phyloP scores from a whole-genome alignment of 1,140 invertebrate genomes.

The Cotesia typhae region DNA sequence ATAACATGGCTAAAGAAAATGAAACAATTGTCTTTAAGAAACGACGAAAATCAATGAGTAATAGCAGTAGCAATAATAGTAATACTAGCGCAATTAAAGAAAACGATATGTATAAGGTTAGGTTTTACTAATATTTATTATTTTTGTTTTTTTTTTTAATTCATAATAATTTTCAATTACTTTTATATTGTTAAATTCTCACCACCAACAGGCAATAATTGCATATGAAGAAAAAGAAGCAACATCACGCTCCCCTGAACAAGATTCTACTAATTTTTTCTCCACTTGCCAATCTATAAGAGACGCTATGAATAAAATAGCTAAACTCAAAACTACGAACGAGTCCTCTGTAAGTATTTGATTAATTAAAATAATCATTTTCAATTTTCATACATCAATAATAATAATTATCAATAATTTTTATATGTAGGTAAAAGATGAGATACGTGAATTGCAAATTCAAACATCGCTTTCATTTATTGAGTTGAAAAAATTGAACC shows the following conservation, averaged over 20 bases:
- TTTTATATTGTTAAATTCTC: not conserved
- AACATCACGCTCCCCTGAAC: constrained; percentile 69
- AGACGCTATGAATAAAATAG: constrained; percentile 72
- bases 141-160: not conserved
- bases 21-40: constrained; percentile 53
- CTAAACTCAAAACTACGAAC: constrained; percentile 70
- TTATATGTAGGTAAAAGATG: no score
- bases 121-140: not conserved
- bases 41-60: constrained; percentile 49
- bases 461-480: constrained; percentile 80
- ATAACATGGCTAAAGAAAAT: constrained; percentile 57
- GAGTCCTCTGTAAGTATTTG: constrained; percentile 62
- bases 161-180: constrained; percentile 5
- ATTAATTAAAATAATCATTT: constrained; percentile 42
- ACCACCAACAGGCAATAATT: constrained; percentile 69
- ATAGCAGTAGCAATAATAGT: constrained; percentile 29
- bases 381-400: no score
- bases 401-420: no score
- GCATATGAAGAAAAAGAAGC: constrained; percentile 80
- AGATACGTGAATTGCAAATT: constrained; percentile 73
- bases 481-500: constrained; percentile 87
- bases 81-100: constrained; percentile 45
- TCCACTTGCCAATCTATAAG: constrained; percentile 75
- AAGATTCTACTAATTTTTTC: constrained; percentile 75
- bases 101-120: constrained; percentile 60